Base-by-base conservation (phyloP, 2,888 invertebrate genomes). In the Aporophyla lueneburgensis region DNA sequence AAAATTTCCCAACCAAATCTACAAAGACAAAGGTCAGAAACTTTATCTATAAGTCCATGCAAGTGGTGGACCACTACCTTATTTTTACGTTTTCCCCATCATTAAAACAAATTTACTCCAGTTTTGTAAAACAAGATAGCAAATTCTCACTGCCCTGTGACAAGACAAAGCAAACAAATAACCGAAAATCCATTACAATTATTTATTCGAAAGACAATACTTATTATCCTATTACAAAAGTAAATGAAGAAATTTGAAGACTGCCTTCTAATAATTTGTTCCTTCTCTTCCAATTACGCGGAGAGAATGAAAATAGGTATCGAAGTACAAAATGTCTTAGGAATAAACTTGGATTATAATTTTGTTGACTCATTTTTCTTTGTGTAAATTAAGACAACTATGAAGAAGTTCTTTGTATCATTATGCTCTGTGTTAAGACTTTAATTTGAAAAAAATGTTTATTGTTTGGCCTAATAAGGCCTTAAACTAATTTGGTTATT, bases 181-280 rank as follows among this genome's bases (percentile, higher is more conserved):
- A 82, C 74, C 71, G 70, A 83, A 83, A 90, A 90, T 90, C 86
- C 83, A 89, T 91, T 89, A 89, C 80, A 86, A 84, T 92, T 88
- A 87, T 88, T 89, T 83, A 74, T 85, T 82, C 80, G 88, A 87
- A 90, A 91, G 89, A 90, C 89, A 93, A 93, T 93, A 91, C 92
- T 92, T 91, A 91, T 92, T 91, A 92, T 92, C 90, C 91, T 89
- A 91, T 93, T 92, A 92, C 92, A 90, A 91, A 91, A 92, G 89
- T 91, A 90, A 93, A 93, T 93, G 90, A 92, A 91, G 92, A 91
- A 92, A 91, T 92, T 91, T 89, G 89, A 92, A 88, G 88, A 91
- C 91, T 86, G 82, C 71, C 86, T 89, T 88, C 84, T 85, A 82
- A 91, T 91, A 90, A 93, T 93, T 93, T 91, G 91, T 92, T 91